Evolutionary conservation across 2,797 vertebrate species (phyloP).

Genomic region (Pyrocephalus nanus): DNA sequence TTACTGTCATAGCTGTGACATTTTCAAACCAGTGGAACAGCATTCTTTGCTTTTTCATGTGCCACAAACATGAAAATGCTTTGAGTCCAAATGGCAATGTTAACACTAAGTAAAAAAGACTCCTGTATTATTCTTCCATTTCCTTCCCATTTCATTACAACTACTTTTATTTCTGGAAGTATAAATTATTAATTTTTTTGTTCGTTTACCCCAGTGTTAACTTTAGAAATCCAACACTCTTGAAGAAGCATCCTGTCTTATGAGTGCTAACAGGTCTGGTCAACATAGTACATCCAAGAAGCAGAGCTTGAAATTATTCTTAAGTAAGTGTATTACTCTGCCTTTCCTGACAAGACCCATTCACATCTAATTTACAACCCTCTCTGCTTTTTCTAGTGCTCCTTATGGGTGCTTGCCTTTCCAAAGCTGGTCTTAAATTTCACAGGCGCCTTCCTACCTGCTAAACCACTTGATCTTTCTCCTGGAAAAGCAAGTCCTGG

Average conservation of each 20-base stretch:
- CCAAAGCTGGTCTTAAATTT: neutral
- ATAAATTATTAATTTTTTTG: neutral
- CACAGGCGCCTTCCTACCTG: neutral
- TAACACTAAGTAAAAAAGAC: neutral
- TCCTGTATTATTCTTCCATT: neutral
- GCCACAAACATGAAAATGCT: neutral
- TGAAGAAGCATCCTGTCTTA: neutral
- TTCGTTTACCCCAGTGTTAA: neutral
- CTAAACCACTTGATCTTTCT: neutral
- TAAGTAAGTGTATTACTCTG: neutral
- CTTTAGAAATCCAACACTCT: neutral
- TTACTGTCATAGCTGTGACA: neutral
- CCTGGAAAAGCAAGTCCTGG: neutral
- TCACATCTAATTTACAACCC: neutral
- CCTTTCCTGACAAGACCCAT: neutral
- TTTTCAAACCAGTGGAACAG: neutral
- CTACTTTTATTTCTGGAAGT: neutral
- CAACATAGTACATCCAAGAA: neutral
- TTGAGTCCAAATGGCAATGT: neutral
- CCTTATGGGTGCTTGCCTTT: neutral
- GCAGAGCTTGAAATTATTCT: neutral
- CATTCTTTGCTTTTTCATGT: neutral
- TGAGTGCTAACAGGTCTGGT: neutral
- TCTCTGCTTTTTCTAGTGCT: neutral
- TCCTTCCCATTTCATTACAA: neutral